Conservation (phyloP, 2,888 invertebrate genomes). For the Cacoxenus indagator region DNA sequence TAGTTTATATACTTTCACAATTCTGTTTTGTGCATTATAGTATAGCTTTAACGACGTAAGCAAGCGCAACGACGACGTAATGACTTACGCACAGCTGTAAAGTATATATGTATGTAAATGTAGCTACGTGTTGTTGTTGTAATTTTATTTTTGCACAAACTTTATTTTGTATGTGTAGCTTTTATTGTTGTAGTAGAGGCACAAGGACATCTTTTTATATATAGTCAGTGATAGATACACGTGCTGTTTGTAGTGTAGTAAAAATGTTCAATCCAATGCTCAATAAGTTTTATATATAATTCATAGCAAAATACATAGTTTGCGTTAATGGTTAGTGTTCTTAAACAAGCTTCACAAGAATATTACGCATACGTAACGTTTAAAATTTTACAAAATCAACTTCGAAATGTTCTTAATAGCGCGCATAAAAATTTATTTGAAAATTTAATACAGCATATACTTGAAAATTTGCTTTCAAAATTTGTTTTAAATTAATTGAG, state of each 20-base stretch:
- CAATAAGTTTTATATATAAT: conserved; percentile 1
- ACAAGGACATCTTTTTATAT: conserved; percentile 46
- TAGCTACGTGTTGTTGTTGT: conserved; percentile 18
- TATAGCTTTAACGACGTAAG: conserved; percentile 45
- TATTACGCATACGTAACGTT: too few relatives aligned
- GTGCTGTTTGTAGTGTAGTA: conserved; percentile 3
- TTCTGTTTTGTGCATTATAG: background rate
- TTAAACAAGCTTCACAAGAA: too few relatives aligned
- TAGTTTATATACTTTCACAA: background rate
- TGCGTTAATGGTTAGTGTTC: too few relatives aligned
- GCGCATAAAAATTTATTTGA: too few relatives aligned
- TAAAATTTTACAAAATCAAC: too few relatives aligned
- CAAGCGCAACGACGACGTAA: conserved; percentile 50
- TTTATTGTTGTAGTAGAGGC: conserved; percentile 37
- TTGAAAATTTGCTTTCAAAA: too few relatives aligned
- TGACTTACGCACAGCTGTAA: conserved; percentile 52
- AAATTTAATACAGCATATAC: too few relatives aligned
- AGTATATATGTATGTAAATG: conserved; percentile 28
- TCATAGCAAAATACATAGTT: too few relatives aligned
- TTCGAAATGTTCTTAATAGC: too few relatives aligned
- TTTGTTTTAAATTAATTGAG: too few relatives aligned
- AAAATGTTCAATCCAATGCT: too few relatives aligned
- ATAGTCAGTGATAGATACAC: background rate
- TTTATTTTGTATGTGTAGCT: conserved; percentile 23
- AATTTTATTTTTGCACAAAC: conserved; percentile 19